Base-by-base conservation (phyloP, 2,113 vertebrate species). In the Corythornis cristatus region DNA sequence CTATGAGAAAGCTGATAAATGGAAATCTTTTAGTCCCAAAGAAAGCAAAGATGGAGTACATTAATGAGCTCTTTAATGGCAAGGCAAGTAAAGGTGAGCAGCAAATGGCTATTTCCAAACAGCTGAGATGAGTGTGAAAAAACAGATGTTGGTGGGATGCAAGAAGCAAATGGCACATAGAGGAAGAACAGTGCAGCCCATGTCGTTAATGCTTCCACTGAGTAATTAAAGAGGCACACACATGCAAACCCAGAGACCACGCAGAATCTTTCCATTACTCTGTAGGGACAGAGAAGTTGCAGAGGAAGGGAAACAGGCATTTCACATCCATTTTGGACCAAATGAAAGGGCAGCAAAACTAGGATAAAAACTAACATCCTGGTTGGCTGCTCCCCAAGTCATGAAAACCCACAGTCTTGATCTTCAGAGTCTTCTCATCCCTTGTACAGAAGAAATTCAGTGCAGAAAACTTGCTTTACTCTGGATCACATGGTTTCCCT, bases 81-180 rank as follows among this genome's bases (percentile, higher is more conserved):
- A 4, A 94, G 88, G 83, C 72, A 74, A 91, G 90, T 60, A 94
- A 96, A 95, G 93, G 93, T 95, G 96, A 95, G 88, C 79, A 81
- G 90, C 82, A 95, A 96, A 95, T 81, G 90, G 92, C 83, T 83
- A 11, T 53, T 94, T 88, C 56, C 83, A 70, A 65, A 48, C 79
- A 85, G 93, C 85, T 80, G 88, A 86, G 72, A 64, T 40, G 93
- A 79, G 72, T n/a, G 46, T 35, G 79, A 83, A 71, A 65, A 94
- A 90, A 57, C 93, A 89, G 71, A 45, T 71, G 84, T 85, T 86
- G 88, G 83, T 91, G 80, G 75, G 67, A 46, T 76, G 54, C 37
- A 54, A 58, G 92, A 73, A 82, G 82, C 3, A 0, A 42, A 58
- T 0, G 3, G 81, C 62, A 50, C 26, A 0, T 25, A 3, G 15